A percentile compares a stretch with the other conserved stretches of the same genome.
phyloP scores from a whole-genome alignment of 2,113 vertebrate species.

The Parus major region DNA sequence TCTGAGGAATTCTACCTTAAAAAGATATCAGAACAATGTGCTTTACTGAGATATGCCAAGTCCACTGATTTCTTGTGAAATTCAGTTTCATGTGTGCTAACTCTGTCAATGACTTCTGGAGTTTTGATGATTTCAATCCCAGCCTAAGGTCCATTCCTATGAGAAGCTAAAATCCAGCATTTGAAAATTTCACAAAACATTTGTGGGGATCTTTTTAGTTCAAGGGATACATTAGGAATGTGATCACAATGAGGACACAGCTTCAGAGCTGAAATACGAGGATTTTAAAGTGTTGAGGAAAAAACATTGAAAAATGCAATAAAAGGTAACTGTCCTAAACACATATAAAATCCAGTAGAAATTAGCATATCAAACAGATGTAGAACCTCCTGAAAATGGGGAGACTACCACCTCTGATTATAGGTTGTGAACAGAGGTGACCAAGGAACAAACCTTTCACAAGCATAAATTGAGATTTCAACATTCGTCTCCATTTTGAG shows the following conservation, averaged over 20 bases:
- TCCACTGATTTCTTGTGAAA: not conserved
- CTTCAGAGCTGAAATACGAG: not conserved
- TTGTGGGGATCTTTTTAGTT: fast-evolving
- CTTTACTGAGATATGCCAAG: not conserved
- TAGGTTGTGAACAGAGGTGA: not conserved
- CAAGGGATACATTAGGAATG: not conserved
- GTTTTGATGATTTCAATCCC: not conserved
- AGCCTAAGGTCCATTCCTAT: not conserved
- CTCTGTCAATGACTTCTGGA: not conserved
- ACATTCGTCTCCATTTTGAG: not conserved
- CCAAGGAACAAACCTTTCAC: not conserved
- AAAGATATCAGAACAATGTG: not conserved
- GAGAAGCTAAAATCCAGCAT: not conserved
- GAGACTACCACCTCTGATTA: not conserved
- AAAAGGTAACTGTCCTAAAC: not conserved
- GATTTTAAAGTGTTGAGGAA: not conserved
- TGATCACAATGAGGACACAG: not conserved
- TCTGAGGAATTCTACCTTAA: not conserved
- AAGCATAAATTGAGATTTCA: not conserved
- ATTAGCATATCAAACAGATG: not conserved
- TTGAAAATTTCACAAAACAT: not conserved
- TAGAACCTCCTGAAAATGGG: not conserved
- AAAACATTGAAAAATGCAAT: not conserved
- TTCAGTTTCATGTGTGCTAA: not conserved
- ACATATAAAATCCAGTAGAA: not conserved